Conservation (phyloP, 2,888 invertebrate species). For the Esperia sulphurella region DNA sequence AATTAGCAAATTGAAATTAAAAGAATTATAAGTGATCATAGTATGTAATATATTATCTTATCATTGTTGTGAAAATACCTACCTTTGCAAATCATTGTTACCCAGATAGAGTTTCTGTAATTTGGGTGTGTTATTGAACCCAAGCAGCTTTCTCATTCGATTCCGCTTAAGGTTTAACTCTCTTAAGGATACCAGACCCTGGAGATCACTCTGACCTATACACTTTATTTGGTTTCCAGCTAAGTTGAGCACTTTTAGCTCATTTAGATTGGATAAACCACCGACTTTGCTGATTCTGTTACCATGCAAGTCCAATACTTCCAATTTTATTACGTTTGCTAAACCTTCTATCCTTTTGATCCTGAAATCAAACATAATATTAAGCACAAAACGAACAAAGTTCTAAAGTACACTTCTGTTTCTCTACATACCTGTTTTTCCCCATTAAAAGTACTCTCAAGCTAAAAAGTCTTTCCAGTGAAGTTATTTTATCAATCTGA, state of each 20-base stretch:
- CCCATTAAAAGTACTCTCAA: conserved; percentile 93
- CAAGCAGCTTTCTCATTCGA: conserved; percentile 87
- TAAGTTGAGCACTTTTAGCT: conserved; percentile 93
- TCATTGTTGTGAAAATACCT: conserved; percentile 4
- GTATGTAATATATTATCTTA: background rate
- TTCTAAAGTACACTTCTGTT: background rate
- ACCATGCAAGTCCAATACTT: conserved; percentile 95
- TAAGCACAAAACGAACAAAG: background rate
- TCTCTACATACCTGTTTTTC: conserved; percentile 86
- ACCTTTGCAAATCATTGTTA: conserved; percentile 86
- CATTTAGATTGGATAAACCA: conserved; percentile 83
- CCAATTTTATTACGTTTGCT: conserved; percentile 84
- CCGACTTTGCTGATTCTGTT: conserved; percentile 89
- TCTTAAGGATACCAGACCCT: conserved; percentile 87
- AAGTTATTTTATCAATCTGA: conserved; percentile 92
- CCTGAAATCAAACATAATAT: conserved; percentile 67
- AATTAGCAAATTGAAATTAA: too few relatives aligned
- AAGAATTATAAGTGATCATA: too few relatives aligned
- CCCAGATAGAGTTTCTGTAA: conserved; percentile 89
- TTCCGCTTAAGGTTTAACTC: conserved; percentile 95
- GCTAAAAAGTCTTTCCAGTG: conserved; percentile 86
- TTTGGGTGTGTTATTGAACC: conserved; percentile 88
- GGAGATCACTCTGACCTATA: conserved; percentile 87
- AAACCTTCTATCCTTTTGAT: conserved; percentile 89
- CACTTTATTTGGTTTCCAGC: conserved; percentile 93